Evolutionary conservation across 1,140 invertebrate species (phyloP).

Genomic region (Mizuhopecten yessoensis): DNA sequence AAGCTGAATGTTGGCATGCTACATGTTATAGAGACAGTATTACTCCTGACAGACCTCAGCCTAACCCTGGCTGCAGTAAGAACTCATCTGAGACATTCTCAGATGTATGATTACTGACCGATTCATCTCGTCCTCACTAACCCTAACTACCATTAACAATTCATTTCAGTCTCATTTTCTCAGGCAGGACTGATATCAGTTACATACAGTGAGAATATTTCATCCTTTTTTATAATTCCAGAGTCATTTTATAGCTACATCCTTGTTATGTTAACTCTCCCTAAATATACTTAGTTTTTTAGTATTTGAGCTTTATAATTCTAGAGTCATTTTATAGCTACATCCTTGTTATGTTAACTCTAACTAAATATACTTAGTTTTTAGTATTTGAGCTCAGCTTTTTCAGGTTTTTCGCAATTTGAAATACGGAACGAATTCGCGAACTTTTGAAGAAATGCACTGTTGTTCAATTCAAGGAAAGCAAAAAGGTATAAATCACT

Average conservation of each 20-base stretch:
- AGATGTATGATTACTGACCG: too few species aligned
- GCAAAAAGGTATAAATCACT: not conserved
- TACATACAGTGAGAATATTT: not conserved
- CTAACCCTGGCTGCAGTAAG: too few species aligned
- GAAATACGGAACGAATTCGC: not conserved
- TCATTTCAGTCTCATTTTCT: not conserved
- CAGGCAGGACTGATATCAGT: not conserved
- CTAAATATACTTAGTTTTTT: not conserved
- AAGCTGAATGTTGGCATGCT: too few species aligned
- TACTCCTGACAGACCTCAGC: too few species aligned
- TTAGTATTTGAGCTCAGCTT: not conserved
- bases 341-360: not conserved
- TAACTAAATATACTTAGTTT: not conserved
- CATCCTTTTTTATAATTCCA: not conserved
- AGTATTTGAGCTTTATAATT: not conserved
- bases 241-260: not conserved
- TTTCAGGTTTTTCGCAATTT: constrained; percentile 8
- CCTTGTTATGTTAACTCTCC: not conserved
- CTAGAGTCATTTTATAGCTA: not conserved
- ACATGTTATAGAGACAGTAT: too few species aligned
- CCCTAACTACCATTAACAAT: not conserved
- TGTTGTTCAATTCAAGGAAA: constrained; percentile 21
- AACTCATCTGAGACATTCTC: too few species aligned
- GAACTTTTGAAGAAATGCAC: not conserved
- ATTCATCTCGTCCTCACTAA: too few species aligned